Percentiles rank a stretch among this genome's conserved stretches.
These are phyloP conservation scores for Caenorhabditis inopinata DNA, from an alignment of 1,140 invertebrate species.

Conservation along the genomic window DNA sequence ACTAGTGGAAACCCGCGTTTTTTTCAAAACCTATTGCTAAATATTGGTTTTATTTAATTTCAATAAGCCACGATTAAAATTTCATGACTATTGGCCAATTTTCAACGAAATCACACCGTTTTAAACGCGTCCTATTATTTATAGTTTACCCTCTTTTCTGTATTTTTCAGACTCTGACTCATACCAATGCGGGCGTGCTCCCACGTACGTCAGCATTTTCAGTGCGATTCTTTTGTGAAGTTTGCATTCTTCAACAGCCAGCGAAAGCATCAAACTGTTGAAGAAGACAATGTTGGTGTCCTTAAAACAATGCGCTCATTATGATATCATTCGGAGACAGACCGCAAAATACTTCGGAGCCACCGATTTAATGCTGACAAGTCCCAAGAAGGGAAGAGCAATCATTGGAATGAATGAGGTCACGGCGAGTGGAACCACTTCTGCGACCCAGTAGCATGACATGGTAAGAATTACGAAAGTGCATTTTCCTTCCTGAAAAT, in stretches of 20 bases:
- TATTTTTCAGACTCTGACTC: background rate
- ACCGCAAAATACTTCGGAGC: conserved; percentile 66
- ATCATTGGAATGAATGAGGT: conserved; percentile 67
- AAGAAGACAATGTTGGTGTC: conserved; percentile 65
- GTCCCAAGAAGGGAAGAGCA: conserved; percentile 64
- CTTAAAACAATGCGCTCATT: background rate
- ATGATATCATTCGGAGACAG: background rate
- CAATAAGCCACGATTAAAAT: no score
- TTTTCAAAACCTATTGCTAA: no score
- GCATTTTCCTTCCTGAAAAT: conserved; percentile 43
- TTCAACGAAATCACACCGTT: no score
- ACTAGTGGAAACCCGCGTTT: no score
- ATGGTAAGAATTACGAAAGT: conserved; percentile 45
- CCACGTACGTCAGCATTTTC: conserved; percentile 65
- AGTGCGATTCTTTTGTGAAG: conserved; percentile 68
- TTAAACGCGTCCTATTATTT: no score
- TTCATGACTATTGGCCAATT: no score
- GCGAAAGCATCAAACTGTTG: conserved; percentile 65
- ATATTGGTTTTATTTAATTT: no score
- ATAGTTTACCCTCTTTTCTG: background rate
- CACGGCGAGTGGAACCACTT: conserved; percentile 67
- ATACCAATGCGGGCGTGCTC: conserved; percentile 62
- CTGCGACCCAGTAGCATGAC: conserved; percentile 66
- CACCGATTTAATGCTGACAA: conserved; percentile 59
- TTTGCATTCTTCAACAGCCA: conserved; percentile 68